phyloP scores from a whole-genome alignment of 2,888 invertebrate genomes.

The Dynastes maya region DNA sequence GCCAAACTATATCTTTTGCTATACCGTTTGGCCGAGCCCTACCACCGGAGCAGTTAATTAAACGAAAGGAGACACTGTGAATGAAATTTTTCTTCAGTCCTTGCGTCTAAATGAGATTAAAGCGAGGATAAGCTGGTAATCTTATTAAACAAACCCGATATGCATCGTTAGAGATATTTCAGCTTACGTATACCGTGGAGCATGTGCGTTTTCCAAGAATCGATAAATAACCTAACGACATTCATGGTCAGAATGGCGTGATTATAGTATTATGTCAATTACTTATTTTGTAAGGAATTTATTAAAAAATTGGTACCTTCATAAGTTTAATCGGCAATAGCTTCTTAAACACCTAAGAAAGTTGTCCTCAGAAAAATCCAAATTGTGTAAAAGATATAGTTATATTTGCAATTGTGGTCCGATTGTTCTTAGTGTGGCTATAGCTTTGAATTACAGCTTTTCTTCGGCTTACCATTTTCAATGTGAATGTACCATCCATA shows the following conservation, averaged over 20 bases:
- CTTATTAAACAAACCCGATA: constrained; percentile 42
- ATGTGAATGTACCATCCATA: no score
- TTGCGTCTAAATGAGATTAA: constrained; percentile 44
- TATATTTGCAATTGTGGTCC: no score
- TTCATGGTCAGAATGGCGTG: not conserved
- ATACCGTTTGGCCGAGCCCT: not conserved
- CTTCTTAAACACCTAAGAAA: no score
- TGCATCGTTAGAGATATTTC: constrained; percentile 1
- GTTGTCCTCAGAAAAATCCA: no score
- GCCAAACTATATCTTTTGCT: constrained; percentile 1
- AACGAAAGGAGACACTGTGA: constrained; percentile 7
- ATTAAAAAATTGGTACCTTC: no score
- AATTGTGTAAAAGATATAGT: no score
- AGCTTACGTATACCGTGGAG: not conserved
- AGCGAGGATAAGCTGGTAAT: constrained; percentile 21
- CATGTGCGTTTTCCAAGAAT: not conserved
- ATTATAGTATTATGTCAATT: not conserved
- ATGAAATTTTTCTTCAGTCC: constrained; percentile 22
- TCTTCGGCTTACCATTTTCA: no score
- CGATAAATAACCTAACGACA: not conserved
- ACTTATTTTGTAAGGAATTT: no score
- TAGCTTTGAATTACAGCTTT: no score
- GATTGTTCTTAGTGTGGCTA: no score
- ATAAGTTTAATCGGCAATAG: no score
- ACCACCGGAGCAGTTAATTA: constrained; percentile 17